phyloP scores from a whole-genome alignment of 1,140 invertebrate genomes.

The Drosophila varians region DNA sequence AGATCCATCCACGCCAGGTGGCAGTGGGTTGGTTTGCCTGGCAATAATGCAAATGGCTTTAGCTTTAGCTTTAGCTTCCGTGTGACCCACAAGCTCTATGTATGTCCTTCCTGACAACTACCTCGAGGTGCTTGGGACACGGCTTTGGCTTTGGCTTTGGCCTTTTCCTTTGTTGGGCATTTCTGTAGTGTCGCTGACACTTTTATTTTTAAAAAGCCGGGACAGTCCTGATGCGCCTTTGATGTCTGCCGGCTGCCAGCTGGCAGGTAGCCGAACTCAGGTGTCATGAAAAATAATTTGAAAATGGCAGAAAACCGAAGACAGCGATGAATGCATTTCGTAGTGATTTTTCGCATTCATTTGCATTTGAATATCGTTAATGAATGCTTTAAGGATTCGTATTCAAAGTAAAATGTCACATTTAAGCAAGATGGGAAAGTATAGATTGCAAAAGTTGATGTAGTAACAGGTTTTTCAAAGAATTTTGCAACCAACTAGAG shows the following conservation, averaged over 20 bases:
- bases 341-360: constrained; percentile 16
- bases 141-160: constrained; percentile 19
- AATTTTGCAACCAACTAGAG: not conserved
- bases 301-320: not conserved
- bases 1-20: constrained; percentile 8
- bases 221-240: constrained; percentile 24
- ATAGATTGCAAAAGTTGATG: too few species aligned
- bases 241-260: constrained; percentile 35
- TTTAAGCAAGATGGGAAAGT: too few species aligned
- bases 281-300: not conserved
- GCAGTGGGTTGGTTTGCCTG: constrained; percentile 8
- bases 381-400: constrained; percentile 12
- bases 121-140: constrained; percentile 11
- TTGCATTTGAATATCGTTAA: constrained; percentile 30
- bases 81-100: constrained; percentile 40
- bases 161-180: constrained; percentile 33
- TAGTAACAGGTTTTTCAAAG: too few species aligned
- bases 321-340: constrained; percentile 6
- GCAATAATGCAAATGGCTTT: constrained; percentile 78
- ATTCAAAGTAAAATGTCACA: too few species aligned
- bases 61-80: constrained; percentile 68
- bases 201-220: constrained; percentile 48
- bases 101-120: constrained; percentile 13
- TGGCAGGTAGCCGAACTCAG: constrained; percentile 4
- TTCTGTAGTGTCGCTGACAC: constrained; percentile 59